These are phyloP conservation scores for Tachystola acroxantha DNA, from an alignment of 2,888 invertebrate species.

Conservation along the genomic window DNA sequence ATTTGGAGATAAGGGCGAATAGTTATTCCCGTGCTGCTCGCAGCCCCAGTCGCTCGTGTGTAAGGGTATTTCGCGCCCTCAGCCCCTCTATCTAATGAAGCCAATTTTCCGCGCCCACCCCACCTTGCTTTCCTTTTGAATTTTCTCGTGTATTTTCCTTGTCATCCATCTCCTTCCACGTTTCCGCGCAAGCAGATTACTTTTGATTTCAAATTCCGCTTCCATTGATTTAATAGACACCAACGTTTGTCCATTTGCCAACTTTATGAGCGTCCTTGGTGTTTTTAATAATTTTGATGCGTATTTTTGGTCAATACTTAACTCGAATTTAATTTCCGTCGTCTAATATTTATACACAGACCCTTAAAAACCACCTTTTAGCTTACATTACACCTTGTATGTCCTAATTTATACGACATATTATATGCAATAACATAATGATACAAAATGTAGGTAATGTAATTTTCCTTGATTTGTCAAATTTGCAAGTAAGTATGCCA, in stretches of 20 bases:
- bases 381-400: too few species aligned
- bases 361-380: too few species aligned
- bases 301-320: too few species aligned
- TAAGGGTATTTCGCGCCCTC: constrained; percentile 38
- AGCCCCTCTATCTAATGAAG: constrained; percentile 69
- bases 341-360: too few species aligned
- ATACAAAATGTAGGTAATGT: too few species aligned
- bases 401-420: too few species aligned
- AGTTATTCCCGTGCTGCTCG: too few species aligned
- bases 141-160: constrained; percentile 71
- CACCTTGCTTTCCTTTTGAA: constrained; percentile 69
- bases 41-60: constrained; percentile 44
- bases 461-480: too few species aligned
- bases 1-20: too few species aligned
- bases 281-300: not conserved
- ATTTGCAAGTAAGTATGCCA: too few species aligned
- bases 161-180: constrained; percentile 69
- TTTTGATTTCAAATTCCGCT: constrained; percentile 68
- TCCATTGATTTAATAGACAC: constrained; percentile 62
- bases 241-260: constrained; percentile 25
- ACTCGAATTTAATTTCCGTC: too few species aligned
- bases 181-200: constrained; percentile 68
- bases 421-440: too few species aligned
- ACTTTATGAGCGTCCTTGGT: not conserved
- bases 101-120: constrained; percentile 68